These are phyloP conservation scores for Baronia brevicornis DNA, from an alignment of 2,888 invertebrate genomes.

Conservation along the genomic window DNA sequence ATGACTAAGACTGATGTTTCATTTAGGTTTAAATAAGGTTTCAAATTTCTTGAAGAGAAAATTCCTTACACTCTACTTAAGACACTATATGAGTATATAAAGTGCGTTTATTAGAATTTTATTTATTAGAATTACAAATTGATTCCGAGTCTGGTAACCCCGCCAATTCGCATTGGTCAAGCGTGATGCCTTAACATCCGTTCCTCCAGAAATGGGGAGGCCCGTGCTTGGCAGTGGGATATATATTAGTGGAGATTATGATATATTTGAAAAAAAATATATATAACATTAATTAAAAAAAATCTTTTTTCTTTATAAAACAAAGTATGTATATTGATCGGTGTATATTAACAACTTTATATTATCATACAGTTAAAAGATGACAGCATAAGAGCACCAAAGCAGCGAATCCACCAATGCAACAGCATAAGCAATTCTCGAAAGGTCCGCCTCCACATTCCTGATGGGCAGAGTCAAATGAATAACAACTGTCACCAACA, in stretches of 20 bases:
- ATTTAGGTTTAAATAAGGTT: too few relatives aligned
- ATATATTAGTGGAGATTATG: conserved; percentile 15
- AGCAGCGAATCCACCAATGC: conserved; percentile 48
- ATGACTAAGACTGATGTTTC: too few relatives aligned
- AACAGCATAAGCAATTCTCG: conserved; percentile 56
- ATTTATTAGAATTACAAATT: too few relatives aligned
- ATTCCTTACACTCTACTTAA: conserved; percentile 2
- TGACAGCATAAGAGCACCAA: conserved; percentile 55
- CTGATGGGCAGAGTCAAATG: conserved; percentile 41
- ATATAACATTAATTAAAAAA: too few relatives aligned
- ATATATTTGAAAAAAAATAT: conserved; percentile 18
- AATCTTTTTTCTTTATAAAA: too few relatives aligned
- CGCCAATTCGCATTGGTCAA: too few relatives aligned
- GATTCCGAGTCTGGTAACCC: too few relatives aligned
- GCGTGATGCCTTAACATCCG: too few relatives aligned
- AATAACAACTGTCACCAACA: conserved; percentile 55
- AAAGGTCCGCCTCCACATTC: conserved; percentile 59
- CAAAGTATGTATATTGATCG: too few relatives aligned
- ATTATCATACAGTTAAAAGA: conserved; percentile 44
- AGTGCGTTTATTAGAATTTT: too few relatives aligned
- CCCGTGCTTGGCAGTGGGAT: too few relatives aligned
- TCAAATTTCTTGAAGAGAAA: conserved; percentile 6
- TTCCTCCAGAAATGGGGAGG: too few relatives aligned
- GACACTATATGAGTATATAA: neutral
- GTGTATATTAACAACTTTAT: neutral